phyloP scores from a whole-genome alignment of 2,113 vertebrate genomes.

The Pyrgilauda ruficollis region DNA sequence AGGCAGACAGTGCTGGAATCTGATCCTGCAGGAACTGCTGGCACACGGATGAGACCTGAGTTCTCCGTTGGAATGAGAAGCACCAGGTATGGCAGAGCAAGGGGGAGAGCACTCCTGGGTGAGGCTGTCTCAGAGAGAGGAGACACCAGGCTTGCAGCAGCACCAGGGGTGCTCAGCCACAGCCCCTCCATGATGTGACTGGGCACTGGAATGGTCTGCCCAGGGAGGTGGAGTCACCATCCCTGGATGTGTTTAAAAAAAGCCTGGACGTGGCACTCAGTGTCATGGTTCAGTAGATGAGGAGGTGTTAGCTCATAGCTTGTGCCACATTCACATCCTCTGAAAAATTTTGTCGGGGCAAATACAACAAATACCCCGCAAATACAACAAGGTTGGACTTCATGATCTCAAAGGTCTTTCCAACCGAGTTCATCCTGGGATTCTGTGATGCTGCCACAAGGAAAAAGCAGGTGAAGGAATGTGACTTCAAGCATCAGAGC shows the following conservation, averaged over 20 bases:
- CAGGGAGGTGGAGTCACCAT: neutral
- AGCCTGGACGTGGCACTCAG: neutral
- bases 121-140: neutral
- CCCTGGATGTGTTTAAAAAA: neutral
- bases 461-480: neutral
- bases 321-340: too few species aligned
- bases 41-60: neutral
- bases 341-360: too few species aligned
- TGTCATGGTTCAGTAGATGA: neutral
- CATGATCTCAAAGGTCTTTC: neutral
- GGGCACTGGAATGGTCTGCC: neutral
- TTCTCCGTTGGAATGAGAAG: fast-evolving
- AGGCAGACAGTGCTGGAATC: neutral
- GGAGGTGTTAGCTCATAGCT: neutral
- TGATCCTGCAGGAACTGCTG: neutral
- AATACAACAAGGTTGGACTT: neutral
- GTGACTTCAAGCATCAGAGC: neutral
- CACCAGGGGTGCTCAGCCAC: fast-evolving
- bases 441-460: neutral
- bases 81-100: neutral
- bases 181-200: fast-evolving
- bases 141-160: neutral
- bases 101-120: fast-evolving
- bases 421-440: neutral
- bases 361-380: too few species aligned